phyloP scores from a whole-genome alignment of 2,113 vertebrate species.

The Sinosuthora webbiana region DNA sequence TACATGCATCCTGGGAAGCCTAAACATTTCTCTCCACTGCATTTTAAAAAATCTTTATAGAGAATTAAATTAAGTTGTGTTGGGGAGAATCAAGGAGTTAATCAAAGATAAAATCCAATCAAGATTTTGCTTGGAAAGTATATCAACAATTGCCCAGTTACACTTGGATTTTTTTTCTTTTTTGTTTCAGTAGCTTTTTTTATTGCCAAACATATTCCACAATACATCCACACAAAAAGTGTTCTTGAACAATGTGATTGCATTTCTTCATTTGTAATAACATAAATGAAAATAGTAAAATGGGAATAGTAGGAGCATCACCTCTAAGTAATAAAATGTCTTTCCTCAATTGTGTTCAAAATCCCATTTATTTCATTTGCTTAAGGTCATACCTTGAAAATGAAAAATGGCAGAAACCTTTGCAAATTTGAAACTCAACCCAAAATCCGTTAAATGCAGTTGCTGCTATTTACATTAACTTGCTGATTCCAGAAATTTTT shows the following conservation, averaged over 20 bases:
- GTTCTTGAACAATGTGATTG: background rate
- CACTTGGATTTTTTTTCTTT: background rate
- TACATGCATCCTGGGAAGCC: background rate
- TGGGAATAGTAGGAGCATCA: background rate
- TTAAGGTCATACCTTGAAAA: background rate
- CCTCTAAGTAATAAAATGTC: background rate
- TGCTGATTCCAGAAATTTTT: background rate
- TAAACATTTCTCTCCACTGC: background rate
- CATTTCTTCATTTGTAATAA: background rate
- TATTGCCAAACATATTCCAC: background rate
- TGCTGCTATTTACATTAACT: background rate
- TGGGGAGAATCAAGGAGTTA: background rate
- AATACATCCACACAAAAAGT: background rate
- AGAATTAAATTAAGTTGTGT: background rate
- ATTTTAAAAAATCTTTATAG: background rate
- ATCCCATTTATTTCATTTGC: background rate
- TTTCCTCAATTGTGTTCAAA: background rate
- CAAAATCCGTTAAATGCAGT: background rate
- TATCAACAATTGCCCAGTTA: background rate
- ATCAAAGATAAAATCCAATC: background rate
- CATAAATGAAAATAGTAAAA: background rate
- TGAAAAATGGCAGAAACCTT: background rate
- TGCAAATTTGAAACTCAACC: background rate
- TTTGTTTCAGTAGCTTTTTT: background rate
- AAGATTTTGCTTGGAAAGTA: background rate